Conservation (phyloP, 2,888 invertebrate species). For the Pandemis heparana region DNA sequence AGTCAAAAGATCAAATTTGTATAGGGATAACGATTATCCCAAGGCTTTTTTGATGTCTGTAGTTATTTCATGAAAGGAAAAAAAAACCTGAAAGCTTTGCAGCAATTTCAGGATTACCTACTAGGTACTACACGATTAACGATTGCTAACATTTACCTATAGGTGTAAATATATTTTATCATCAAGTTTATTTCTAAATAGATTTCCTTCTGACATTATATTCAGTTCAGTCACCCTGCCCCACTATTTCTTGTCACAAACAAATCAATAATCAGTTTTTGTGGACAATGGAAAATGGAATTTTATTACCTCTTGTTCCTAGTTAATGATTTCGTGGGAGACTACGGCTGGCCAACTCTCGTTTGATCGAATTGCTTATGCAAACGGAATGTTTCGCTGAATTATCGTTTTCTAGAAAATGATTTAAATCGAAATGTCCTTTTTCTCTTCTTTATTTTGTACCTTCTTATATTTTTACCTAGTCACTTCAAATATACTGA, state of each 20-base stretch:
- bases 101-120: not conserved
- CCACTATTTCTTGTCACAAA: not conserved
- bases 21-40: too few species aligned
- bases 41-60: too few species aligned
- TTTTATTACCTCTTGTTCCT: not conserved
- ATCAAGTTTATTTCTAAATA: not conserved
- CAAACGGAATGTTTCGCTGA: not conserved
- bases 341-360: not conserved
- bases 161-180: too few species aligned
- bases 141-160: not conserved
- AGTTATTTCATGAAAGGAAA: too few species aligned
- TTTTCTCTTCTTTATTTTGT: too few species aligned
- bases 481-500: too few species aligned
- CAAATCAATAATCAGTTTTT: conserved; percentile 1
- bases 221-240: not conserved
- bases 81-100: not conserved
- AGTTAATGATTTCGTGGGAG: not conserved
- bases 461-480: too few species aligned
- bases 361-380: not conserved
- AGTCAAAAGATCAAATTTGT: too few species aligned
- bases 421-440: not conserved
- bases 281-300: not conserved
- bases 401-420: not conserved
- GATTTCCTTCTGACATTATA: not conserved
- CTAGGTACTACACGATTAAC: not conserved